Conservation (phyloP, 2,888 invertebrate genomes). For the Macrosiphum euphorbiae region DNA sequence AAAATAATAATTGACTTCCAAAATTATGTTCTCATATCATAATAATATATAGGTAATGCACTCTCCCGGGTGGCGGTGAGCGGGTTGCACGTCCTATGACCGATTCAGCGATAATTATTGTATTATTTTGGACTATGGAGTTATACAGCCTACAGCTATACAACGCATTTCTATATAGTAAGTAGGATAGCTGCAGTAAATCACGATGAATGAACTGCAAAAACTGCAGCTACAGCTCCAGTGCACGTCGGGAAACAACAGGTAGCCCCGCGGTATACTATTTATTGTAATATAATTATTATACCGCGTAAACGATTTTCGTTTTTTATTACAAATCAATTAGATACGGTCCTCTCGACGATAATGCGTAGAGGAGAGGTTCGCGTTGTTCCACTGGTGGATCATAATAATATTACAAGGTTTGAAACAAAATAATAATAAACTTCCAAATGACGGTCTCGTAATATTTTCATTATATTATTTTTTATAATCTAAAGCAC, state of each 20-base stretch:
- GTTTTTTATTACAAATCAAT: slow-evolving; percentile 48
- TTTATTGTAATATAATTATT: not conserved
- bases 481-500: too few relatives aligned
- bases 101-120: not conserved
- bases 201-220: not conserved
- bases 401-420: too few relatives aligned
- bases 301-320: slow-evolving; percentile 12
- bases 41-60: too few relatives aligned
- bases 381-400: slow-evolving; percentile 44
- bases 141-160: too few relatives aligned
- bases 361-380: slow-evolving; percentile 34
- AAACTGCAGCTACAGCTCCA: not conserved
- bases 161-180: not conserved
- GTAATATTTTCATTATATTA: too few relatives aligned
- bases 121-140: too few relatives aligned
- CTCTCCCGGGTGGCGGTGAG: too few relatives aligned
- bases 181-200: not conserved
- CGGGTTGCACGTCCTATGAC: not conserved
- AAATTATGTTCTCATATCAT: too few relatives aligned
- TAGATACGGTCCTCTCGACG: not conserved
- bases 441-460: too few relatives aligned
- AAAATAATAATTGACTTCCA: too few relatives aligned
- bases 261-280: slow-evolving; percentile 5
- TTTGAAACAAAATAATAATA: too few relatives aligned
- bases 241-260: slow-evolving; percentile 8